Base-by-base conservation (phyloP, 53 echinoderm and acorn worm genomes). In the Henricia sp. region DNA sequence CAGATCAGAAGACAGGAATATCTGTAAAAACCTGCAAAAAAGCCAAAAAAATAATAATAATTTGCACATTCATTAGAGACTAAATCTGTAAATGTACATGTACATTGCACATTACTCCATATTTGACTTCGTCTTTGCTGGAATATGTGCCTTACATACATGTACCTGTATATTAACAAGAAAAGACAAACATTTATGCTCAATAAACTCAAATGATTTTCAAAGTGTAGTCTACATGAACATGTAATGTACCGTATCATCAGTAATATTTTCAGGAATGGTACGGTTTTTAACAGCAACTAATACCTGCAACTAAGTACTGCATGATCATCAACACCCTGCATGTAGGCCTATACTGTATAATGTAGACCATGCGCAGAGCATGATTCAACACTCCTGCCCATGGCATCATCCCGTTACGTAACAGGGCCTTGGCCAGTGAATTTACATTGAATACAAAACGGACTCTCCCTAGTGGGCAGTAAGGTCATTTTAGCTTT, bases 361-460 rank as follows among this genome's bases (percentile, higher is more conserved):
- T 6, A 24, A 28, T 6, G 29, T 28, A 29, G 16, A 32, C 13
- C 62, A 60, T 34, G 33, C 62, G 33, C 62, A 60, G 30, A 3
- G 29, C 29, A 60, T 60, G 30, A 60, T 60, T 20, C 29, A 32
- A 60, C 23, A 24, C 1, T 10, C 8, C 32, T 28, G 62, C 62
- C 62, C 29, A 60, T 60, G 62, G 14, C 62, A 29, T 60, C 62
- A 60, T 12, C 20, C 1, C 13, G 1, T 60, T 60, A 60, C 62
- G 62, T 60, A 60, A 60, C 62, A 0, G 1, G 11, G 6, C 11
- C 62, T 1, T 3, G 11, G 6, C 11, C 9, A 32, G 6, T 1
- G 1, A 19, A 67, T 67, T 38, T 67, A 40, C 67, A 67, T 67
- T 38, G 67, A 67, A 67, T 67, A 40, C 67, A 67, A 40, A 67